phyloP scores from a whole-genome alignment of 2,888 invertebrate species.

The Campopleginae sp. region DNA sequence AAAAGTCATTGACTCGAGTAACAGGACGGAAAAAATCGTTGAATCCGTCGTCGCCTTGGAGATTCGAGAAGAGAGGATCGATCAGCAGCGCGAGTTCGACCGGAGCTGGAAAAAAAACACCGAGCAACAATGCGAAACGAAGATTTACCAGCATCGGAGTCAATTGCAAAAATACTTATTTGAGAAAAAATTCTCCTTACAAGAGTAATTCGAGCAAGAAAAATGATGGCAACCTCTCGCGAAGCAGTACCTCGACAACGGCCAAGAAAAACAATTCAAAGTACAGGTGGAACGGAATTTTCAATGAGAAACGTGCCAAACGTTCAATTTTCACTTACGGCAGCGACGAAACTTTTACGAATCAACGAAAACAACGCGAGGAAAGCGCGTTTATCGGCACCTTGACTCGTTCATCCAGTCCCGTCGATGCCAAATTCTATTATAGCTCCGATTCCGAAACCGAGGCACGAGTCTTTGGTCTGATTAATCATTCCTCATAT shows the following conservation, averaged over 20 bases:
- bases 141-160: constrained; percentile 43
- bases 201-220: constrained; percentile 47
- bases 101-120: constrained; percentile 19
- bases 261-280: constrained; percentile 71
- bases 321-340: constrained; percentile 56
- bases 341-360: constrained; percentile 7
- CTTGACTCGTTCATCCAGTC: constrained; percentile 60
- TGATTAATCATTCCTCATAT: constrained; percentile 52
- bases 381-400: constrained; percentile 41
- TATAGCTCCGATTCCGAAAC: constrained; percentile 69
- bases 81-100: constrained; percentile 41
- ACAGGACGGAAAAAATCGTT: constrained; percentile 47
- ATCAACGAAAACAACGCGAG: background rate
- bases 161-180: constrained; percentile 53
- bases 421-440: constrained; percentile 59
- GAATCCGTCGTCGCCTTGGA: constrained; percentile 73
- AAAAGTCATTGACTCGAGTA: constrained; percentile 51
- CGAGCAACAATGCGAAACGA: constrained; percentile 59
- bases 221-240: constrained; percentile 41
- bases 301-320: constrained; percentile 67
- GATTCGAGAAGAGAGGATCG: constrained; percentile 57
- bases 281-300: constrained; percentile 78
- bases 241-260: constrained; percentile 57
- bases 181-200: constrained; percentile 55
- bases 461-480: constrained; percentile 68